These are phyloP conservation scores for Popillia japonica DNA, from an alignment of 1,140 invertebrate species.

Conservation along the genomic window DNA sequence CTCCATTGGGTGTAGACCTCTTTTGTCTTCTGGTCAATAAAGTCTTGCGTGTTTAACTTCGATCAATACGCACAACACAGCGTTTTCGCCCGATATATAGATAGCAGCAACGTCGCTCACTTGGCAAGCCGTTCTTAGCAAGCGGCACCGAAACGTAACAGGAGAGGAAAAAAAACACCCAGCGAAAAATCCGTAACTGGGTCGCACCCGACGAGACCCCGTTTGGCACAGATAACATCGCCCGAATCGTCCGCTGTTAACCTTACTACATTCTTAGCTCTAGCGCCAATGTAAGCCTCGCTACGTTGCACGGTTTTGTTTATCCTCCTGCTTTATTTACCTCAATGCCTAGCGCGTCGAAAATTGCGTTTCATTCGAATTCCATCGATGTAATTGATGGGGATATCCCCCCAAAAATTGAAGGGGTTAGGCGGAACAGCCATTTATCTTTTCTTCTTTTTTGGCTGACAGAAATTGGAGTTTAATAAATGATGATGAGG, in stretches of 20 bases:
- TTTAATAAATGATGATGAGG: no score
- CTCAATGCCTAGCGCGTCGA: no score
- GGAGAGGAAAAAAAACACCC: background rate
- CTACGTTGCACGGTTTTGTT: no score
- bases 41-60: background rate
- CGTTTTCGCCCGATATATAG: no score
- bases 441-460: no score
- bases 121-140: background rate
- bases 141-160: background rate
- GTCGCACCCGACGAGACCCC: background rate
- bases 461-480: no score
- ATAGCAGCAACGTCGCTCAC: background rate
- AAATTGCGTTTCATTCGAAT: no score
- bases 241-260: background rate
- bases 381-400: no score
- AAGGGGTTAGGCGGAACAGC: no score
- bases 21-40: conserved; percentile 2
- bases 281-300: background rate
- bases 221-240: background rate
- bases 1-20: background rate
- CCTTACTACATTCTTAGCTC: background rate
- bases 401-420: no score
- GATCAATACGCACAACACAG: background rate
- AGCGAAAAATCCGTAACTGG: background rate
- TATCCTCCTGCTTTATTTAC: no score